Base-by-base conservation (phyloP, 64 coral and sea anemone genomes). In the Dendronephthya gigantea region DNA sequence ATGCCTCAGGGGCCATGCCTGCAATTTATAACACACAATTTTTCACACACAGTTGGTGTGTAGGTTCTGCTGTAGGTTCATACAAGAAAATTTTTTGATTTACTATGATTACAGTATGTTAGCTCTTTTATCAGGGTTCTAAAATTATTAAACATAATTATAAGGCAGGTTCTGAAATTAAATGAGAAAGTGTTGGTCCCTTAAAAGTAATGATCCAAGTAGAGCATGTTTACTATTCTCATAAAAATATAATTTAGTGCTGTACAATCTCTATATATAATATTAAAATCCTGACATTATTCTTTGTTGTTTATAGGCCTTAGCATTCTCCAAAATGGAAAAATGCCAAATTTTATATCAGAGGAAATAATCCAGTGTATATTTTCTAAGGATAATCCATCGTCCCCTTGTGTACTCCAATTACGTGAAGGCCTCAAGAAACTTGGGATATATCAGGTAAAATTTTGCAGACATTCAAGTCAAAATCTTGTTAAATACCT, bases 401-500 rank as follows among this genome's bases (percentile, higher is more conserved):
- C 84, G 34, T 59, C 36, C 58, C 84, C 84, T 36, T 85, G 84
- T 70, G 39, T 87, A 28, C 85, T 87, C 13, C 66, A 47, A 87
- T 70, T 87, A 76, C 66, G 58, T 66, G 85, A 87, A 87, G 68
- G 85, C 1, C 72, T 87, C 59, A 70, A 87, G 66, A 87, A 87
- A 70, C 85, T 87, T 87, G 85, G 85, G 25, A 66, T 87, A 70
- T 32, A 74, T 70, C 38, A 5, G 68, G 68, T 74, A 74, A 74
- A 74, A 74, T 74, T 74, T 30, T 74, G n/a, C 30, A 4, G 68
- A 11, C 9, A 31, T 31, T 74, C 68, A 74, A 74, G 68, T 74
- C 30, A 25, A 74, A 74, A 17, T 74, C 68, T 35, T 74, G 30
- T 74, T 74, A 74, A 74, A 74, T 74, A 74, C 68, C 13, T 35